Evolutionary conservation across 2,797 vertebrate species (phyloP).

Genomic region (Sphaeramia orbicularis): DNA sequence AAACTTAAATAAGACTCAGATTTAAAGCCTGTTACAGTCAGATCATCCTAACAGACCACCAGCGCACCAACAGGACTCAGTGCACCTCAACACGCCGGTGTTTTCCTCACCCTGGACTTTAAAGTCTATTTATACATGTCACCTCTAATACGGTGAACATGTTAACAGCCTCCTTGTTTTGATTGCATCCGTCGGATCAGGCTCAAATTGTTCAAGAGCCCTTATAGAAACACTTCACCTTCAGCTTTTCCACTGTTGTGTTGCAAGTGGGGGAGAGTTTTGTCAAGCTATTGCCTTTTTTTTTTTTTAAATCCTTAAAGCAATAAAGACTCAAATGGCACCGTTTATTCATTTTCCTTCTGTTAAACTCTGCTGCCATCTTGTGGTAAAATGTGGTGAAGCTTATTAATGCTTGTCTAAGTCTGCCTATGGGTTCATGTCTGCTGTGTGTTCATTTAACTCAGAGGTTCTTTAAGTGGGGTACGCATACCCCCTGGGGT

Average conservation of each 20-base stretch:
- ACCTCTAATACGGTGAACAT: conserved; percentile 34
- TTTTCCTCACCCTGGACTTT: neutral
- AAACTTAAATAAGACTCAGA: conserved; percentile 49
- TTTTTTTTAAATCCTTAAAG: conserved; percentile 14
- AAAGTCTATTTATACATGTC: conserved; percentile 24
- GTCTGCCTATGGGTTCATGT: too few relatives aligned
- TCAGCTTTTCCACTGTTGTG: conserved; percentile 26
- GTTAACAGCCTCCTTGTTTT: conserved; percentile 48
- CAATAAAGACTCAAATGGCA: conserved; percentile 7
- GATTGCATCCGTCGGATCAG: conserved; percentile 23
- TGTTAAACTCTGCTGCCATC: conserved; percentile 57
- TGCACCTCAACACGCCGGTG: conserved; percentile 27
- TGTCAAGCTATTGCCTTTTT: conserved; percentile 17
- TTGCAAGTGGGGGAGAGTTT: conserved; percentile 28
- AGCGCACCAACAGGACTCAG: conserved; percentile 9
- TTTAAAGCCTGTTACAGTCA: conserved; percentile 35
- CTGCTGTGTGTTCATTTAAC: too few relatives aligned
- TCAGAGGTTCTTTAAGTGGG: too few relatives aligned
- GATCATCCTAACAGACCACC: conserved; percentile 53
- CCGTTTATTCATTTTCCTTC: neutral
- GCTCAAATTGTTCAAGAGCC: conserved; percentile 15
- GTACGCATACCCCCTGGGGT: too few relatives aligned
- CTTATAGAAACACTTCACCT: conserved; percentile 34
- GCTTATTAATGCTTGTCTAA: too few relatives aligned
- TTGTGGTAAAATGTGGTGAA: conserved; percentile 46